Base-by-base conservation (phyloP, 1,140 invertebrate genomes). In the Pseudomyrmex pallidus region DNA sequence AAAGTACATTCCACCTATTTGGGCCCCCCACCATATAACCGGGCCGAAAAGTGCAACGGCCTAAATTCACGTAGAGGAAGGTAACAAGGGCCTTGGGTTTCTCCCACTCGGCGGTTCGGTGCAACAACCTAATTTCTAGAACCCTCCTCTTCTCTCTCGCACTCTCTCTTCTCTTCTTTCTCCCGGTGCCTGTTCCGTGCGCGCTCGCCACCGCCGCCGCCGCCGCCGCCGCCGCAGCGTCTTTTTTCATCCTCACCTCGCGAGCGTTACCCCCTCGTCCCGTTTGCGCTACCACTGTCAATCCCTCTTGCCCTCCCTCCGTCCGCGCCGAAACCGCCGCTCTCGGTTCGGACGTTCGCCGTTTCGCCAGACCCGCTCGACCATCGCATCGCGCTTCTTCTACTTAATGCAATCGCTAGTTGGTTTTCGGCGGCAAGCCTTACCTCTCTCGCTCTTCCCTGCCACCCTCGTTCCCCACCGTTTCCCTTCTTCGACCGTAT, bases 51-150 rank as follows among this genome's bases (percentile, higher is more conserved):
- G 94, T 94, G 93, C 94, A 94, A 94, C 93, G 93, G 93, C 93
- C 93, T 94, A 94, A 94, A 94, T 94, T 94, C 90, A 90, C 89
- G 89, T 87, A 90, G 91, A 90, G 91, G 91, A 92, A 91, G 90
- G 90, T 92, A 92, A 91, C 91, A 91, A 92, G 93, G 94, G 93
- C 94, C 94, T 94, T 94, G 93, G 92, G 89, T 91, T 91, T 90
- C 89, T 90, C 90, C 92, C 92, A 92, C 91, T 88, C 88, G 54
- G 73, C 89, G 54, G 85, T 89, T 87, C 92, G 91, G 94, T 94
- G 94, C 94, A 94, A 94, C 94, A 94, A 94, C 94, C 94, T 94
- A 94, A 94, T 94, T 94, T 94, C 94, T 94, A 94, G 93, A 94
- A 80, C 88, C 88, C 90, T 90, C 83, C 74, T 62, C 25, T 85